Conservation (phyloP, 2,113 vertebrate genomes). For the Condylura cristata region DNA sequence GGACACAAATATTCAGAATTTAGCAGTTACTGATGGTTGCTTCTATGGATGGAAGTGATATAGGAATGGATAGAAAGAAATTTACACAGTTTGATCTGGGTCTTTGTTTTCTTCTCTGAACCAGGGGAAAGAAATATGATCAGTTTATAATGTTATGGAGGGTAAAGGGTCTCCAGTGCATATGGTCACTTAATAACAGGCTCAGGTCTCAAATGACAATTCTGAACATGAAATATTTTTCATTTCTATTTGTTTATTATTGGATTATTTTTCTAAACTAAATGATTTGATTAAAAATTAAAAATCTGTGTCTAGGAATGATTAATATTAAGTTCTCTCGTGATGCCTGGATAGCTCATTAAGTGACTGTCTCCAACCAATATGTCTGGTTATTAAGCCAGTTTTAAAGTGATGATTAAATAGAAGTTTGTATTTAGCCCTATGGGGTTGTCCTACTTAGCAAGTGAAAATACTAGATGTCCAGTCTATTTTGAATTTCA, state of each 20-base stretch:
- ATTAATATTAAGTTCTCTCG: neutral
- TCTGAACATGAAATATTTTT: neutral
- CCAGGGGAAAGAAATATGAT: neutral
- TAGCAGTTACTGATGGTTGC: neutral
- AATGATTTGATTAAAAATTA: neutral
- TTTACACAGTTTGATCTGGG: neutral
- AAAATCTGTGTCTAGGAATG: neutral
- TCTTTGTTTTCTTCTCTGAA: neutral
- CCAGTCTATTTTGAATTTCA: constrained; percentile 25
- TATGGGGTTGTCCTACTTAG: neutral
- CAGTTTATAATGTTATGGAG: neutral
- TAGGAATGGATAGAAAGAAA: neutral
- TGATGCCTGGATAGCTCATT: neutral
- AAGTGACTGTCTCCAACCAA: neutral
- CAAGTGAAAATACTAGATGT: neutral
- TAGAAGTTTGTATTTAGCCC: neutral
- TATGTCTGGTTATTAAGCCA: neutral
- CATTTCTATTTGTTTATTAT: neutral
- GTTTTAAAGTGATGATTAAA: constrained; percentile 3
- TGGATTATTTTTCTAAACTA: neutral
- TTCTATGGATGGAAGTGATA: neutral
- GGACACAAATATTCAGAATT: too few species aligned
- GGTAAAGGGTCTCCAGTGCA: neutral
- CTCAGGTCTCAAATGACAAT: neutral
- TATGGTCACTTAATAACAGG: neutral